phyloP scores from a whole-genome alignment of 2,888 invertebrate genomes.

The Tetragonisca angustula region DNA sequence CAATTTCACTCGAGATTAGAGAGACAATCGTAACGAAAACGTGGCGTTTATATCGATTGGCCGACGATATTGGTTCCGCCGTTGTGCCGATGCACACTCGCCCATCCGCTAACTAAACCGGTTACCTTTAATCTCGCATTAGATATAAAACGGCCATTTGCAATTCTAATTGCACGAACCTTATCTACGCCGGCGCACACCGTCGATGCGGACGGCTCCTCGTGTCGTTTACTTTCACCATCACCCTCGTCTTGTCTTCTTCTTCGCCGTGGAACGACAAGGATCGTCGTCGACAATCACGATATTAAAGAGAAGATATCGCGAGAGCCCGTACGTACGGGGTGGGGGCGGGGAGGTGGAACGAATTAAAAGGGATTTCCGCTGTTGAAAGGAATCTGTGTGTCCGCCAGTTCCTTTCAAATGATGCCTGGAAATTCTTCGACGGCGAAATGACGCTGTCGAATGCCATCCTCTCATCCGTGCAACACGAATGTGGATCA shows the following conservation, averaged over 20 bases:
- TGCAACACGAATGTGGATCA: not conserved
- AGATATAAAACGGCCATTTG: slow-evolving; percentile 46
- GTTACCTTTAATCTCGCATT: slow-evolving; percentile 50
- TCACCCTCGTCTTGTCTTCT: not conserved
- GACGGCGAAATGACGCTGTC: not conserved
- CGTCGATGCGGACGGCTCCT: slow-evolving; percentile 23
- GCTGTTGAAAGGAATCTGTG: not conserved
- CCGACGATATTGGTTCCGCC: slow-evolving; percentile 6
- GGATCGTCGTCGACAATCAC: slow-evolving; percentile 34
- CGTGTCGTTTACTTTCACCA: slow-evolving; percentile 27
- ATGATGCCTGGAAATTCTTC: not conserved
- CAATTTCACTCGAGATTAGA: not conserved
- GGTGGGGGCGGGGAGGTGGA: not conserved
- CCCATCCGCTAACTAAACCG: slow-evolving; percentile 32
- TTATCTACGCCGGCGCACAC: slow-evolving; percentile 49
- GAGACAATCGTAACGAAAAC: not conserved
- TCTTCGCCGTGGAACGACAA: not conserved
- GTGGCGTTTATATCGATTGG: slow-evolving; percentile 25
- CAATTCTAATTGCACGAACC: slow-evolving; percentile 54
- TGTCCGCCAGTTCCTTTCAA: not conserved
- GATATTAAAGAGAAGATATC: slow-evolving; percentile 44
- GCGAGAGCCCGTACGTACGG: not conserved
- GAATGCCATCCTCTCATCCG: not conserved
- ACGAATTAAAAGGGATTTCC: slow-evolving; percentile 28
- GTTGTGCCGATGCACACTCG: not conserved